Base-by-base conservation (phyloP, 2,888 invertebrate species). In the Meandrusa payeni region DNA sequence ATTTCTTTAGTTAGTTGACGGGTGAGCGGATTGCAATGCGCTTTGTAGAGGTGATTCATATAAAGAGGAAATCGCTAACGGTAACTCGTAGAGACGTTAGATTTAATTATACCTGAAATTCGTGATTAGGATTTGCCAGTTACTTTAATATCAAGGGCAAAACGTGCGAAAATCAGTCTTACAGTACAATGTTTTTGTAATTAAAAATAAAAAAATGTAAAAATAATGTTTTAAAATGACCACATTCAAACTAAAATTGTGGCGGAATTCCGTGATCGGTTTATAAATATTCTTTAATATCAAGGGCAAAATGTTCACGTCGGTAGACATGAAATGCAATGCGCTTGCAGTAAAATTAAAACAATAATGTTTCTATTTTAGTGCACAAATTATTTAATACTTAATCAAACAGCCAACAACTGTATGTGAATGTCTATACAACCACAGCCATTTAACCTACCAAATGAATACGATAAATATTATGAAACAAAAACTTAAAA, bases 1-100 rank as follows among this genome's bases (percentile, higher is more conserved):
- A 78, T 82, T 78, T 73, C 75, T 76, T 73, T 61, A 66, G 64
- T 57, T 59, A 67, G 68, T 63, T 68, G 72, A 76, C 59, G 60
- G 61, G 51, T 48, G 55, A 59, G 61, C 63, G 64, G 64, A 62
- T 55, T 51, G 49, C 46, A 41, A 46, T 40, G 49, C 22, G 26
- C 13, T 15, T 27, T 23, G 11, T 34, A 34, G 0, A 23, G 34
- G 34, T 34, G 36, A 36, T 28, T 36, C 34, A 29, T 11, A 22
- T 29, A 7, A 3, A 10, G 5, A 17, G 28, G 11, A 28, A 23
- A 36, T 32, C 23, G n/a, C 6, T 36, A 34, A 34, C 32, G 22
- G 34, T 34, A 17, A 28, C 10, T 27, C 23, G 5, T 36, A 17
- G 10, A 5, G 17, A 12, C 9, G 9, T 36, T 36, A 24, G 29